Conservation (phyloP, 2,113 vertebrate species). For the Tenebrosternarchus preto region DNA sequence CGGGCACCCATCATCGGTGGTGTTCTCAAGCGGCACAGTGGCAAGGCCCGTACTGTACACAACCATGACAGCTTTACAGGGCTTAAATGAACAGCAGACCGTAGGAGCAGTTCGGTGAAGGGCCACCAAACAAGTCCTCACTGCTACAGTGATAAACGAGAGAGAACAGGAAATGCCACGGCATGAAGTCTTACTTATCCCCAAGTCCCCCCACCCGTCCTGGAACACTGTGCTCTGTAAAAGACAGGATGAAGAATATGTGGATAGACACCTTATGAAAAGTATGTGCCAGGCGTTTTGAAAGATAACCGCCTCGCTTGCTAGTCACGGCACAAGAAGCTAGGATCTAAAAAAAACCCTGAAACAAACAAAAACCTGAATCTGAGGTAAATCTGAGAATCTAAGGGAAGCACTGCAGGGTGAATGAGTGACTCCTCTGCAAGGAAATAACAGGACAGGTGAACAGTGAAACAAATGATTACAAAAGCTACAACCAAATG, state of each 20-base stretch:
- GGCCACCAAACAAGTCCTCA: conserved; percentile 1
- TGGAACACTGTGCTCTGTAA: conserved; percentile 18
- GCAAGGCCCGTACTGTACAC: background rate
- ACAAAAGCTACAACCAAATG: conserved; percentile 2
- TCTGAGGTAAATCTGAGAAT: too few species aligned
- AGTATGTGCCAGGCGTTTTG: too few species aligned
- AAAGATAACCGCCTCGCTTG: conserved; percentile 3
- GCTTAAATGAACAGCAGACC: conserved; percentile 12
- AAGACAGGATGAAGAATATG: conserved; percentile 16
- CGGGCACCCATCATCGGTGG: conserved; percentile 10
- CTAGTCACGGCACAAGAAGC: background rate
- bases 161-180: conserved; percentile 4
- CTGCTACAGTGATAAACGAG: background rate
- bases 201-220: too few species aligned
- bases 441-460: background rate
- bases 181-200: conserved; percentile 7
- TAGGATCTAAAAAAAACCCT: background rate
- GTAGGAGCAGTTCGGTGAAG: background rate
- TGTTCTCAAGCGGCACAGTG: background rate
- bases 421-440: background rate
- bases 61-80: background rate
- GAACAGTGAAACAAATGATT: background rate
- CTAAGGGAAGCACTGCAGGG: background rate
- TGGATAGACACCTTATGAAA: conserved; percentile 13
- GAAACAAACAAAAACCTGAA: background rate